Percentiles rank a stretch among this genome's conserved stretches.
Evolutionary conservation across 2,888 invertebrate genomes (phyloP).

Genomic region (Drosophila buzzatii): DNA sequence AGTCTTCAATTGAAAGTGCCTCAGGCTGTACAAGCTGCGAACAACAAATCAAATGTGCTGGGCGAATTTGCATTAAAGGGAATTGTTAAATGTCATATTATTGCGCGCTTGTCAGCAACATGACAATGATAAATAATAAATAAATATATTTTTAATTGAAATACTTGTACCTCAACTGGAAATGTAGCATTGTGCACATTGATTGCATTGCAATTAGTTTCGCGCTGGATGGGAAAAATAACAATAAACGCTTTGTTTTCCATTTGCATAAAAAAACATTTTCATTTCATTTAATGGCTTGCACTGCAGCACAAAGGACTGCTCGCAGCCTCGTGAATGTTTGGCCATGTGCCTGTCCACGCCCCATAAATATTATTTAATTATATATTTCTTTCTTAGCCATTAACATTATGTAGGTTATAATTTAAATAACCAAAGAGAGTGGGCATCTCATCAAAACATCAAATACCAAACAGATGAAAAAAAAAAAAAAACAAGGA

Average conservation of each 20-base stretch:
- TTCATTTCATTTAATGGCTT: slow-evolving; percentile 11
- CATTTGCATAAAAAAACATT: slow-evolving; percentile 5
- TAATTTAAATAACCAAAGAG: slow-evolving; percentile 70
- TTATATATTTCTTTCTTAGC: slow-evolving; percentile 68
- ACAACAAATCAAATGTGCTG: not conserved
- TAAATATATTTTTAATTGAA: slow-evolving; percentile 9
- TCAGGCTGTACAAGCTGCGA: slow-evolving; percentile 14
- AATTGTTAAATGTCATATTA: not conserved
- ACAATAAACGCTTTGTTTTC: slow-evolving; percentile 35
- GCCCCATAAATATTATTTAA: slow-evolving; percentile 77
- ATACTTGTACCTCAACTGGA: not conserved
- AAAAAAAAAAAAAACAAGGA: slow-evolving; percentile 20
- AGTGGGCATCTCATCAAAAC: slow-evolving; percentile 57
- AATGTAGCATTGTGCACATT: not conserved
- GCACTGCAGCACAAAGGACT: slow-evolving; percentile 34
- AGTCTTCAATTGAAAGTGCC: slow-evolving; percentile 59
- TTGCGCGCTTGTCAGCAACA: not conserved
- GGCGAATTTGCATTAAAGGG: not conserved
- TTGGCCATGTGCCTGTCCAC: slow-evolving; percentile 78
- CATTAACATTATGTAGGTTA: slow-evolving; percentile 79
- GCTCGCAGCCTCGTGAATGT: slow-evolving; percentile 29
- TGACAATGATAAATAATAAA: not conserved
- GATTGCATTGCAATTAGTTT: slow-evolving; percentile 15
- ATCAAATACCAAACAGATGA: slow-evolving; percentile 48
- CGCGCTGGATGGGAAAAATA: slow-evolving; percentile 16